A percentile compares a stretch with the other conserved stretches of the same genome.
Conservation (phyloP, 2,888 invertebrate species). For the Patella ulyssiponensis region DNA sequence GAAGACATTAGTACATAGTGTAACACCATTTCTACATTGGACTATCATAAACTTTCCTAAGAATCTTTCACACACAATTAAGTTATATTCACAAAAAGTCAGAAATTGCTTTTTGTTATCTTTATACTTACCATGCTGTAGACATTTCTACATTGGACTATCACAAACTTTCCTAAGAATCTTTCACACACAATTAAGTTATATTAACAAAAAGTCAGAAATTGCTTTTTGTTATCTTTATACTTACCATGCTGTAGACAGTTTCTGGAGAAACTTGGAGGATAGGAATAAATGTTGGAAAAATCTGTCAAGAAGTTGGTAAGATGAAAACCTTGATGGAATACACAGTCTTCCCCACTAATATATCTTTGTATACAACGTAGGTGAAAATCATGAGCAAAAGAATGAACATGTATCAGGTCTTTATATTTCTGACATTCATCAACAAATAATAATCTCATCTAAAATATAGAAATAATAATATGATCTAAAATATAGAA, state of each 20-base stretch:
- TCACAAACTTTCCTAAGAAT: no score
- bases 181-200: no score
- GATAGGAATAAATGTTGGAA: slow-evolving; percentile 83
- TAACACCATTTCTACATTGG: no score
- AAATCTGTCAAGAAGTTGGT: slow-evolving; percentile 84
- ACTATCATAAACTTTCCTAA: no score
- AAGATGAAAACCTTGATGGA: slow-evolving; percentile 78
- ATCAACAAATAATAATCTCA: slow-evolving; percentile 66
- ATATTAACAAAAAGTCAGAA: no score
- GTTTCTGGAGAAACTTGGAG: slow-evolving; percentile 84
- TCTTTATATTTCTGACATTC: slow-evolving; percentile 79
- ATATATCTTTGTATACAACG: slow-evolving; percentile 80
- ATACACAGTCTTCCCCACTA: slow-evolving; percentile 73
- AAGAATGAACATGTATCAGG: slow-evolving; percentile 83
- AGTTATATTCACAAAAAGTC: no score
- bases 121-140: slow-evolving; percentile 77
- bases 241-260: slow-evolving; percentile 79
- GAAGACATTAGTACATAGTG: no score
- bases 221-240: not conserved
- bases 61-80: no score
- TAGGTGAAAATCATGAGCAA: slow-evolving; percentile 84
- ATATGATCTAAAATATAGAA: not conserved
- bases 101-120: no score
- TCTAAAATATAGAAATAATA: slow-evolving; percentile 40
- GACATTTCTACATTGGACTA: slow-evolving; percentile 41